phyloP scores from a whole-genome alignment of 1,140 invertebrate species.

The Drosophila pandora region DNA sequence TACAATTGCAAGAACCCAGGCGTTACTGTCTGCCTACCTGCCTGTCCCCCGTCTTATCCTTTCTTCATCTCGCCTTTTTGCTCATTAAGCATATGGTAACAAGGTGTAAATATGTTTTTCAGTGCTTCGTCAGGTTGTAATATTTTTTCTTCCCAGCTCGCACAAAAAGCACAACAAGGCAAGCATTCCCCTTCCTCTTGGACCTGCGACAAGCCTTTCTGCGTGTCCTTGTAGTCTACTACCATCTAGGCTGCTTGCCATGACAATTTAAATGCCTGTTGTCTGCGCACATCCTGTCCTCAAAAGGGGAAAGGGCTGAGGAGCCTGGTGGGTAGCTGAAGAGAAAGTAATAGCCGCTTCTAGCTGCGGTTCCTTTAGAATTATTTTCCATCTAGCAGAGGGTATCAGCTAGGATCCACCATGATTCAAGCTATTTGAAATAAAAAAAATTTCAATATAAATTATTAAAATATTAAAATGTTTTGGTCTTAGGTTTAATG shows the following conservation, averaged over 20 bases:
- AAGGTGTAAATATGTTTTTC: slow-evolving; percentile 73
- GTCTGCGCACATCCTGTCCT: slow-evolving; percentile 37
- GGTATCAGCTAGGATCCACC: slow-evolving; percentile 11
- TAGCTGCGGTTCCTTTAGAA: slow-evolving; percentile 57
- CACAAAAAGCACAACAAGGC: slow-evolving; percentile 51
- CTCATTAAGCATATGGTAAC: slow-evolving; percentile 78
- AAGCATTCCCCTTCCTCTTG: slow-evolving; percentile 8
- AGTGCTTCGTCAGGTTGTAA: slow-evolving; percentile 27
- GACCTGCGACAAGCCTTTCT: slow-evolving; percentile 55
- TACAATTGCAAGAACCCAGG: slow-evolving; percentile 52
- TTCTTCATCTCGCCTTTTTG: slow-evolving; percentile 46
- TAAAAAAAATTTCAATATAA: not conserved
- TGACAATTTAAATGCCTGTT: slow-evolving; percentile 78
- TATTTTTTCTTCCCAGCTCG: slow-evolving; percentile 47
- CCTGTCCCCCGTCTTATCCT: slow-evolving; percentile 7
- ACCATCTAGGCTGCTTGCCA: slow-evolving; percentile 55
- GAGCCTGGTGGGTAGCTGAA: slow-evolving; percentile 8
- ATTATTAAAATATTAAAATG: no score
- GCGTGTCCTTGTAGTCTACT: slow-evolving; percentile 45
- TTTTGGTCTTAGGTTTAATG: no score
- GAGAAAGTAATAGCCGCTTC: slow-evolving; percentile 67
- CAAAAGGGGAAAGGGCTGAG: slow-evolving; percentile 1
- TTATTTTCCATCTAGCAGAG: slow-evolving; percentile 13
- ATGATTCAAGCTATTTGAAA: no score
- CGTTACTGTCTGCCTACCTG: slow-evolving; percentile 3